These are phyloP conservation scores for Origma solitaria DNA, from an alignment of 2,113 vertebrate genomes.

Conservation along the genomic window DNA sequence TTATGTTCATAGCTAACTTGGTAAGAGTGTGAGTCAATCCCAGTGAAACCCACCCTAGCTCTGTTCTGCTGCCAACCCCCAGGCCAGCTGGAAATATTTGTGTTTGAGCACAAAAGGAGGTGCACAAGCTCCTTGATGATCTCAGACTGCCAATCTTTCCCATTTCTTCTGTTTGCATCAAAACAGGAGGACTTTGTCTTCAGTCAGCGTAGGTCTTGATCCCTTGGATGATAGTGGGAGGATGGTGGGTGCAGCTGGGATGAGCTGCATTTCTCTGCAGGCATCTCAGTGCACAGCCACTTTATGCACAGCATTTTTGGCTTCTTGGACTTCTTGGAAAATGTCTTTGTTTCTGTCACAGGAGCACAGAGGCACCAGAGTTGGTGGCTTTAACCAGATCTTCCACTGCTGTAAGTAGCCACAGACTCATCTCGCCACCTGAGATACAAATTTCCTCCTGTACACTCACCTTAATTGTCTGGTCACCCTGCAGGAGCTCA, in stretches of 20 bases:
- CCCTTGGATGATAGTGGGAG: neutral
- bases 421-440: neutral
- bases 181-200: neutral
- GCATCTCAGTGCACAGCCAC: neutral
- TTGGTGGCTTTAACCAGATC: fast-evolving
- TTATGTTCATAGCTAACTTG: neutral
- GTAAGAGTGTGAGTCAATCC: neutral
- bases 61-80: neutral
- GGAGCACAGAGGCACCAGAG: neutral
- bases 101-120: neutral
- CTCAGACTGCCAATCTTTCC: neutral
- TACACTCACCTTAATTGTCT: neutral
- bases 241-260: neutral
- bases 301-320: neutral
- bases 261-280: neutral
- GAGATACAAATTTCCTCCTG: neutral
- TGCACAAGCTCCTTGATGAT: neutral
- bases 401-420: neutral
- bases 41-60: neutral
- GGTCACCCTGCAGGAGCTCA: neutral
- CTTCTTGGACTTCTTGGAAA: neutral
- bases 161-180: neutral
- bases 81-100: neutral
- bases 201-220: neutral
- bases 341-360: neutral